These are phyloP conservation scores for Monarcha castaneiventris DNA, from an alignment of 2,113 vertebrate genomes.

Conservation along the genomic window DNA sequence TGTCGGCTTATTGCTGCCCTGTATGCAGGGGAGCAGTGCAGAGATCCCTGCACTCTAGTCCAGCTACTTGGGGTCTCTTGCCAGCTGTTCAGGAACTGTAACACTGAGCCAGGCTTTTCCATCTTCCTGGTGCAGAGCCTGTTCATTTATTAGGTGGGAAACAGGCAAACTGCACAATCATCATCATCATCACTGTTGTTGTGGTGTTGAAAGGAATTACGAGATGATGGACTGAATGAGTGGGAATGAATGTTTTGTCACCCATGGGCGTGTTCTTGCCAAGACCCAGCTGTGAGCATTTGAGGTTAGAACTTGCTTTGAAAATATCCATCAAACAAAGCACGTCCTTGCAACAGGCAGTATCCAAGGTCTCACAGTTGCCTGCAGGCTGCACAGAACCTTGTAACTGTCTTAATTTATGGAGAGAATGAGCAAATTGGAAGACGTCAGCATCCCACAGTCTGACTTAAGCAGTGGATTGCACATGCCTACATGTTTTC, in stretches of 20 bases:
- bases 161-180: not conserved
- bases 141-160: not conserved
- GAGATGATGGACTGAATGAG: not conserved
- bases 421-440: not conserved
- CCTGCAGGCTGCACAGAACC: not conserved
- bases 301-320: not conserved
- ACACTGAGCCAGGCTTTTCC: not conserved
- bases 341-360: not conserved
- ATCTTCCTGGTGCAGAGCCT: not conserved
- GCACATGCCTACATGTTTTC: not conserved
- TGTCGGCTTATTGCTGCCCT: not conserved
- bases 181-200: not conserved
- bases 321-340: not conserved
- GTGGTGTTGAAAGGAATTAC: not conserved
- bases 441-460: not conserved
- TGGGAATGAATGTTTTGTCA: not conserved
- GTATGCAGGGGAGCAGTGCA: not conserved
- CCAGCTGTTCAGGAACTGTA: not conserved
- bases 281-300: not conserved
- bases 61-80: not conserved
- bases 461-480: not conserved
- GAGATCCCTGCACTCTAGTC: not conserved
- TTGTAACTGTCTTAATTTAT: not conserved
- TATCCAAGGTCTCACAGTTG: not conserved
- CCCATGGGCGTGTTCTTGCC: accelerated